These are phyloP conservation scores for Rugalucina vietnamica DNA, from an alignment of 2,888 invertebrate genomes.

Conservation along the genomic window DNA sequence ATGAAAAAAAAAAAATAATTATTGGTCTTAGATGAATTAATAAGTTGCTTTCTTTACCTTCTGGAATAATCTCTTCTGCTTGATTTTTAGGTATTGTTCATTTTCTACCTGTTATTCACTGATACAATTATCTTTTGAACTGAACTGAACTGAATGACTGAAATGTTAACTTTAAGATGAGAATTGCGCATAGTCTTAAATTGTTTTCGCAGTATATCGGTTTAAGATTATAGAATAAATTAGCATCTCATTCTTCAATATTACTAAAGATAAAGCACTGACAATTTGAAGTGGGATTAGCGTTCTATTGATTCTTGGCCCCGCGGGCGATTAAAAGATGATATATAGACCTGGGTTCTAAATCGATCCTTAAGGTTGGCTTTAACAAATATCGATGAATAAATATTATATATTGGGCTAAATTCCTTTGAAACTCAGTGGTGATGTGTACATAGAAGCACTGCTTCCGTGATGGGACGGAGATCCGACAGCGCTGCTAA, in stretches of 20 bases:
- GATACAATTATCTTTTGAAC: no score
- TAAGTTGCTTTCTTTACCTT: no score
- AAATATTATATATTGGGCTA: not conserved
- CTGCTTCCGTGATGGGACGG: no score
- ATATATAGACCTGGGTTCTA: not conserved
- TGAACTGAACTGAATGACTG: no score
- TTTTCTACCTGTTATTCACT: no score
- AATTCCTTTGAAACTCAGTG: not conserved
- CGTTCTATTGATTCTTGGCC: constrained; percentile 1
- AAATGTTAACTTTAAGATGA: no score
- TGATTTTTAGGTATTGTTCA: no score
- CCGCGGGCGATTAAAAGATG: not conserved
- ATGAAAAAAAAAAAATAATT: no score
- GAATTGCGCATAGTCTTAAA: no score
- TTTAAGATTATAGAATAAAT: not conserved
- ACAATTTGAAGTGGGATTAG: not conserved
- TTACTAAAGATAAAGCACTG: not conserved
- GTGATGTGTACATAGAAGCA: not conserved
- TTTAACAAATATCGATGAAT: not conserved
- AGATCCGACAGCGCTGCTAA: no score
- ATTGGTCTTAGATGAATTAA: no score
- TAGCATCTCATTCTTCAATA: not conserved
- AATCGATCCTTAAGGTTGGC: not conserved
- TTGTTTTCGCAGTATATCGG: not conserved
- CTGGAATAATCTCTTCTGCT: no score